Conservation (phyloP, 2,113 vertebrate genomes). For the Drymodes brunneopygia region DNA sequence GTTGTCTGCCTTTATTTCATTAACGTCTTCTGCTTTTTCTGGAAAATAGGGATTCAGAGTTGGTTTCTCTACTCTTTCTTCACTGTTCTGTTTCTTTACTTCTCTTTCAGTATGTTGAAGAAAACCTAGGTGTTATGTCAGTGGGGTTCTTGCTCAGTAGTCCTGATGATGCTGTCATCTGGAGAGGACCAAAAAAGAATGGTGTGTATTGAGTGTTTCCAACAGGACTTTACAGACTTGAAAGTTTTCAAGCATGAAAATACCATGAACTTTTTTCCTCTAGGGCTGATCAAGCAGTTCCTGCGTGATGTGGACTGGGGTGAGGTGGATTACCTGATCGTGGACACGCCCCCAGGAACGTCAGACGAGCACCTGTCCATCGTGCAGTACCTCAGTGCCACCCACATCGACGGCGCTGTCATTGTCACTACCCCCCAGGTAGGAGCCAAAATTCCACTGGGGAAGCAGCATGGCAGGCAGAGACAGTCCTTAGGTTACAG, state of each 20-base stretch:
- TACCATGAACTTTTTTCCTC: background rate
- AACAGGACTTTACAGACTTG: background rate
- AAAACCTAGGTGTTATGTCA: constrained; percentile 95
- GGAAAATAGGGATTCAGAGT: background rate
- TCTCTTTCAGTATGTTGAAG: constrained; percentile 85
- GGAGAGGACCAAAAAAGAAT: constrained; percentile 97
- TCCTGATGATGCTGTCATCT: constrained; percentile 95
- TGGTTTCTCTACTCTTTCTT: background rate
- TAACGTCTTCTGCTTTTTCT: background rate
- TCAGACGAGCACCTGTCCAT: constrained; percentile 93
- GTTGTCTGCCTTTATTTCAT: background rate
- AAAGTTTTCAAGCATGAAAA: background rate
- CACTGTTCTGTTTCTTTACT: background rate
- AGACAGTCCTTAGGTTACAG: background rate
- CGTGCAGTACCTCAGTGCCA: constrained; percentile 86
- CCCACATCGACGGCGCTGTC: constrained; percentile 82
- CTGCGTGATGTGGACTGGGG: constrained; percentile 97
- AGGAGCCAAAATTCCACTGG: background rate
- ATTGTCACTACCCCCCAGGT: constrained; percentile 96
- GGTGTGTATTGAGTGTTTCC: constrained; percentile 67
- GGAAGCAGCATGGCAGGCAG: background rate
- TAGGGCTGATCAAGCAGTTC: constrained; percentile 98
- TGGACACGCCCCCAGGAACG: constrained; percentile 93
- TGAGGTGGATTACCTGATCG: constrained; percentile 88
- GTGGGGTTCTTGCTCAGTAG: constrained; percentile 93